Evolutionary conservation across 2,888 invertebrate species (phyloP).

Genomic region (Mesochorus sp.): DNA sequence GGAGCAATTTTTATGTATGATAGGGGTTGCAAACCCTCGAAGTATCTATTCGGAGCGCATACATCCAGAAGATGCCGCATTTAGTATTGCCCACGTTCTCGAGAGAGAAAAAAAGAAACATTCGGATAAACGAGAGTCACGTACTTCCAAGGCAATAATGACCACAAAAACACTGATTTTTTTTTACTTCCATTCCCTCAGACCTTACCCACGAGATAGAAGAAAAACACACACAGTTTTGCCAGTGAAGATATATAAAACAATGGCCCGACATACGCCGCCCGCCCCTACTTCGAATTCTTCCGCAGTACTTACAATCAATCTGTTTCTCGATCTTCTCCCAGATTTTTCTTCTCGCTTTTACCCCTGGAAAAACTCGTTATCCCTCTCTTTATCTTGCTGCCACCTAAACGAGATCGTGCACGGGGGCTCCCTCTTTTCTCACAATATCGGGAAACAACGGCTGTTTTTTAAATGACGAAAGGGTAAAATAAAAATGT

Average conservation of each 20-base stretch:
- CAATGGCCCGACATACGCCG: not conserved
- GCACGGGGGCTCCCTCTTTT: not conserved
- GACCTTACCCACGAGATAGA: too few relatives aligned
- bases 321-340: conserved; percentile 47
- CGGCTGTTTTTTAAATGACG: too few relatives aligned
- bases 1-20: too few relatives aligned
- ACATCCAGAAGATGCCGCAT: not conserved
- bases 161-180: conserved; percentile 42
- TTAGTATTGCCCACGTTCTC: not conserved
- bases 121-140: conserved; percentile 63
- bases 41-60: not conserved
- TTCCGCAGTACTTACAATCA: conserved; percentile 56
- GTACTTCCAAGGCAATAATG: conserved; percentile 69
- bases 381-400: too few relatives aligned
- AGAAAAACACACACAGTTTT: conserved; percentile 2
- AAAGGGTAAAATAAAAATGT: too few relatives aligned
- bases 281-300: conserved; percentile 31
- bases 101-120: too few relatives aligned
- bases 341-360: conserved; percentile 15
- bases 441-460: not conserved
- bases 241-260: not conserved
- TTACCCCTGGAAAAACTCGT: conserved; percentile 42
- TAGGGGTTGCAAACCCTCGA: not conserved
- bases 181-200: conserved; percentile 10
- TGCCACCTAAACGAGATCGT: not conserved